Base-by-base conservation (phyloP, 2,888 invertebrate genomes). In the Tetranychus truncatus region DNA sequence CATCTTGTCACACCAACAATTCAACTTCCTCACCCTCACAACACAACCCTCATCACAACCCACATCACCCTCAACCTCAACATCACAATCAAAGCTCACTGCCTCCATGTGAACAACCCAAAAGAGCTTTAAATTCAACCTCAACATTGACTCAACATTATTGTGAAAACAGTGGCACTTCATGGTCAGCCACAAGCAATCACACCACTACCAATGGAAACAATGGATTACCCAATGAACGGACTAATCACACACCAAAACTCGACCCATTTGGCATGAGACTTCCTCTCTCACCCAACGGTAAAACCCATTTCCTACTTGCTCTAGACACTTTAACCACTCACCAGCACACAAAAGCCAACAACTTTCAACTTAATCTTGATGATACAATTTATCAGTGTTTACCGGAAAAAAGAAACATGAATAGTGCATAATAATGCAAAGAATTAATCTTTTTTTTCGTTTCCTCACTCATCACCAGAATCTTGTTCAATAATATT, bases 221-320 rank as follows among this genome's bases (percentile, higher is more conserved):
- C 15, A 55, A 55, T 7, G 55, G 55, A 7, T 7, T 7, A 55
- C 3, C 55, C 55, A 55, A 55, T 55, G 55, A 15, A 3, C 9
- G 55, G 55, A 55, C 6, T 55, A 55, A 15, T 15, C 55, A 55
- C 15, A 6, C 55, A 55, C 55, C 55, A 15, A 55, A 55, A 15
- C 55, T 55, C 15, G 84, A 84, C 78, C 81, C 82, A 55, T 82
- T 83, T 78, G 84, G 84, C 6, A 82, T 83, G 72, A 80, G 85
- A 74, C 82, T 86, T 72, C 86, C 86, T 1, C 84, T 87, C 79
- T 85, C 86, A 6, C 85, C 87, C 45, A 84, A 85, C 80, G 87
- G 88, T 87, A 80, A 55, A 55, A 15, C 9, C 15, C 81, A 77
- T 20, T 8, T 24, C 24, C 77, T 71, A 73, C 65, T 24, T 77